Conservation (phyloP, 37 sponge, comb jelly and placozoan genomes). For the Diacarnus erythraeanus region DNA sequence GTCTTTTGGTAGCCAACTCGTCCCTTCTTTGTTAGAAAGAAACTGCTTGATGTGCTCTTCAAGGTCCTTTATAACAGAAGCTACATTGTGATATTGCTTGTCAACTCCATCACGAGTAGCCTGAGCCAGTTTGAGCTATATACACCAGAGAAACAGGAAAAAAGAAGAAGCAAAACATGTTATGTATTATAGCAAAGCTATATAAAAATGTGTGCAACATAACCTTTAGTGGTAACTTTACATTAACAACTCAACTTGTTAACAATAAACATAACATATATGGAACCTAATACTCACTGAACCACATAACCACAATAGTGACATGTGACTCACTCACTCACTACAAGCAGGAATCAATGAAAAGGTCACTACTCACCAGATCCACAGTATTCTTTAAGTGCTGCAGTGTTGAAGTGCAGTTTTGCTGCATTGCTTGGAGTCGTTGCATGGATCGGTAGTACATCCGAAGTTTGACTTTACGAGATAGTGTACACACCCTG, state of each 20-base stretch:
- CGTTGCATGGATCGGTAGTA: slow-evolving; percentile 49
- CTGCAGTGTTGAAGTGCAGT: slow-evolving; percentile 38
- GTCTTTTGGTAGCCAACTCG: slow-evolving; percentile 34
- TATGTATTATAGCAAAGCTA: neutral
- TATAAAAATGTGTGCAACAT: no score
- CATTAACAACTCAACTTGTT: no score
- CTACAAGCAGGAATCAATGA: no score
- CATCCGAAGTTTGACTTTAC: slow-evolving; percentile 48
- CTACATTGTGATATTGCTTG: slow-evolving; percentile 39
- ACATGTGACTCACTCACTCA: no score
- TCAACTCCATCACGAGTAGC: slow-evolving; percentile 24
- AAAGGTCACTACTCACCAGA: slow-evolving; percentile 51
- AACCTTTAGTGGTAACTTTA: no score
- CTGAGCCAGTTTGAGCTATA: slow-evolving; percentile 55
- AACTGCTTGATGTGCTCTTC: slow-evolving; percentile 4
- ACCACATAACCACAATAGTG: no score
- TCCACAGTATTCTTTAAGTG: slow-evolving; percentile 46
- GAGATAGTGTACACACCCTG: slow-evolving; percentile 33
- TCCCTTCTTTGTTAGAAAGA: slow-evolving; percentile 10
- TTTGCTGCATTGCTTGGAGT: slow-evolving; percentile 43
- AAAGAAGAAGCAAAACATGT: neutral
- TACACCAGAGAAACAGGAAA: neutral
- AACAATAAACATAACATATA: no score
- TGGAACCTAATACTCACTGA: no score
- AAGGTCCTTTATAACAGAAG: slow-evolving; percentile 24